Evolutionary conservation across 2,797 vertebrate genomes (phyloP).

Genomic region (Alosa sapidissima): DNA sequence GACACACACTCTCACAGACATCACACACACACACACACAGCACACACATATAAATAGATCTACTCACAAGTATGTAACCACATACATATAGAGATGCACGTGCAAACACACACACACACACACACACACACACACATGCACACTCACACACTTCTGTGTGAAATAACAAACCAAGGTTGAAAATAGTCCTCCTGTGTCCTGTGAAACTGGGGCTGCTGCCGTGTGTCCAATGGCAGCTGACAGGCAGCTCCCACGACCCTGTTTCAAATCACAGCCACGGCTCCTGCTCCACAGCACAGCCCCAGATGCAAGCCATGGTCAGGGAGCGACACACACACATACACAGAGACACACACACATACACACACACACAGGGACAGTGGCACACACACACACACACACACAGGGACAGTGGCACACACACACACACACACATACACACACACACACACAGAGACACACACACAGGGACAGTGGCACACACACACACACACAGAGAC

Average conservation of each 20-base stretch:
- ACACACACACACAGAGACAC: conserved; percentile 24
- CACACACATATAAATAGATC: neutral
- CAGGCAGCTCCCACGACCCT: conserved; percentile 28
- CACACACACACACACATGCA: neutral
- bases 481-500: neutral
- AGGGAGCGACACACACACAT: neutral
- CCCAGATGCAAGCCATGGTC: neutral
- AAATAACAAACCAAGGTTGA: conserved; percentile 23
- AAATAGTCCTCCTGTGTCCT: conserved; percentile 31
- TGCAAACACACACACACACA: neutral
- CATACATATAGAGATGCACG: neutral
- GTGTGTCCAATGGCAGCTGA: conserved; percentile 32
- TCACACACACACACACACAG: neutral
- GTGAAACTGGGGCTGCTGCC: conserved; percentile 12
- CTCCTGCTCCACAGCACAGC: conserved; percentile 18
- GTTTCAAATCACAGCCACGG: conserved; percentile 25
- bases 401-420: conserved; percentile 8
- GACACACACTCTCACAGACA: neutral
- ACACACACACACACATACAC: conserved; percentile 18
- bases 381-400: conserved; percentile 12
- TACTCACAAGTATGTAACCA: neutral
- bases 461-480: conserved; percentile 6
- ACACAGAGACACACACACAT: neutral
- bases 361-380: neutral
- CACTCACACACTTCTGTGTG: neutral